These are phyloP conservation scores for Phyllopteryx taeniolatus DNA, from an alignment of 2,113 vertebrate genomes.

Conservation along the genomic window DNA sequence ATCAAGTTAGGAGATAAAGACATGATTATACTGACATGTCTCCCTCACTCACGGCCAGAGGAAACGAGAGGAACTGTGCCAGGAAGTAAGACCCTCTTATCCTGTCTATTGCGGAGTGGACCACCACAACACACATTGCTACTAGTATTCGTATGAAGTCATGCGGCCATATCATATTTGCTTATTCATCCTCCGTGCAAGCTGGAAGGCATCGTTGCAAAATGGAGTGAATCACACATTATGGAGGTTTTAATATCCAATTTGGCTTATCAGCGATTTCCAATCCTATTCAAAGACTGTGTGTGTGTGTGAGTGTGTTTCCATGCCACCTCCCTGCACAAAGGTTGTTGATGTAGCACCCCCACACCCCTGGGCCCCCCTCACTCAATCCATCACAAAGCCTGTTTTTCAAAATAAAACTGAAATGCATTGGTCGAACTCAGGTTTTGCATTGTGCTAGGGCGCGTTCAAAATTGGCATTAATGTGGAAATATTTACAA, in stretches of 20 bases:
- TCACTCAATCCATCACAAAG: not conserved
- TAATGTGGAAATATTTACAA: too few relatives aligned
- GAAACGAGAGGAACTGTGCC: slow-evolving; percentile 6
- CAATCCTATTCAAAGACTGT: not conserved
- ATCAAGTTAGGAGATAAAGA: slow-evolving; percentile 6
- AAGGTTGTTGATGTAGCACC: not conserved
- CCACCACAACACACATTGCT: not conserved
- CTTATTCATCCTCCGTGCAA: not conserved
- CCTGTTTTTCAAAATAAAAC: not conserved
- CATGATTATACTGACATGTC: slow-evolving; percentile 4
- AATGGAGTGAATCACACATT: not conserved
- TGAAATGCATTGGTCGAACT: not conserved
- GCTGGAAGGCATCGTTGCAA: not conserved
- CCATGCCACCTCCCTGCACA: not conserved
- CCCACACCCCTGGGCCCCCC: not conserved
- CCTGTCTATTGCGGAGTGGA: not conserved
- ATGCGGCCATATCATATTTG: not conserved
- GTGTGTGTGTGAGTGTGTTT: not conserved
- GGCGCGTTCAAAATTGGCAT: too few relatives aligned
- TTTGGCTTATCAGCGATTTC: not conserved
- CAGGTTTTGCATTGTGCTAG: not conserved
- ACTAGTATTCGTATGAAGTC: not conserved
- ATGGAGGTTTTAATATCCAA: not conserved
- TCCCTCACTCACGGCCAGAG: slow-evolving; percentile 5
- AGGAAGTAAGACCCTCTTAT: not conserved